A percentile compares a stretch with the other conserved stretches of the same genome.
These are phyloP conservation scores for Scomber colias DNA, from an alignment of 2,113 vertebrate genomes.

Conservation along the genomic window DNA sequence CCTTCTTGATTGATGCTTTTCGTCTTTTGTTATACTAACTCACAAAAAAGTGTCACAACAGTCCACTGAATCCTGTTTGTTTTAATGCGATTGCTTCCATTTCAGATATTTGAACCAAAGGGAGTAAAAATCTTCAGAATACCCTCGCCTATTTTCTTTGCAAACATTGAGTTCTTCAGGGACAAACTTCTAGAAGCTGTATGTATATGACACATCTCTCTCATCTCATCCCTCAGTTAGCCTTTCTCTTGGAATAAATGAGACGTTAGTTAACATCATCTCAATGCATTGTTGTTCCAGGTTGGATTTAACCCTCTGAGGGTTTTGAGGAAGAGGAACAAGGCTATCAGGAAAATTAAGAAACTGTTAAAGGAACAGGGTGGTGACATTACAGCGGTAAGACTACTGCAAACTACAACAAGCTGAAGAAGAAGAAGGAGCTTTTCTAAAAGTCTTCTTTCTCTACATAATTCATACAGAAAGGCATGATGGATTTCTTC, in stretches of 20 bases:
- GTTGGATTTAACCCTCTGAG: conserved; percentile 91
- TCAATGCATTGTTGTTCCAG: conserved; percentile 72
- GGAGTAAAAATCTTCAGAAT: conserved; percentile 95
- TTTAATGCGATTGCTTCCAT: conserved; percentile 16
- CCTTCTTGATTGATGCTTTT: no score
- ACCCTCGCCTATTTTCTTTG: conserved; percentile 93
- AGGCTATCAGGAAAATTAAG: conserved; percentile 90
- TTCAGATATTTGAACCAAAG: conserved; percentile 88
- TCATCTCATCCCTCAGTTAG: neutral
- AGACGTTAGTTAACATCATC: no score
- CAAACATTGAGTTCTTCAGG: conserved; percentile 92
- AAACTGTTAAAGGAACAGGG: conserved; percentile 85
- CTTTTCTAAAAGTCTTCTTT: neutral
- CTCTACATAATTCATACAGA: conserved; percentile 34
- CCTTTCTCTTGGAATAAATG: neutral
- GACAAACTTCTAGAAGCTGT: conserved; percentile 90
- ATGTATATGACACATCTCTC: conserved; percentile 63
- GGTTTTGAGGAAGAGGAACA: conserved; percentile 93
- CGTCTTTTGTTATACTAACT: no score
- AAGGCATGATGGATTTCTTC: neutral
- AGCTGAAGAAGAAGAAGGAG: neutral
- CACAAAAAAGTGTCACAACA: no score
- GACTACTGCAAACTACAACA: neutral
- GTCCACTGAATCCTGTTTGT: no score
- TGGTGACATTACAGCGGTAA: conserved; percentile 83